Conservation (phyloP, 2,113 vertebrate genomes). For the Circaetus cinerascens region DNA sequence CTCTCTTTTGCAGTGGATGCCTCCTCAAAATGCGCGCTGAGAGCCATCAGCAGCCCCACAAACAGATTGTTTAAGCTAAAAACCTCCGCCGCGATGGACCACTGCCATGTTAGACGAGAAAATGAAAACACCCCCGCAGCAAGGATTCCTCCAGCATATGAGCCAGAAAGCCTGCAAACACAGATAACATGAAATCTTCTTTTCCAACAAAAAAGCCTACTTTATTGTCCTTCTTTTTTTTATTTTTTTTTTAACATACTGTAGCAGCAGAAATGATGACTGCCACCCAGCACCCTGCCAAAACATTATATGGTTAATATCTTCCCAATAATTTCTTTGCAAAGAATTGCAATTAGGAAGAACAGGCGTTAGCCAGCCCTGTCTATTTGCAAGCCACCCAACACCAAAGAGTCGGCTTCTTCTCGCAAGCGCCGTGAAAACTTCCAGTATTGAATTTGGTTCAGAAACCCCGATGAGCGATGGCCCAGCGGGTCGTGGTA, state of each 20-base stretch:
- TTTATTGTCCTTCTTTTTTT: slow-evolving; percentile 66
- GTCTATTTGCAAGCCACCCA: background rate
- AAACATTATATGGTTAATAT: slow-evolving; percentile 54
- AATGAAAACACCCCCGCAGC: slow-evolving; percentile 91
- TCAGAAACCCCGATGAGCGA: background rate
- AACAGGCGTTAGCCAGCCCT: background rate
- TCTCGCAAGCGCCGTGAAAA: background rate
- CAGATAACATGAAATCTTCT: slow-evolving; percentile 84
- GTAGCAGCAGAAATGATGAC: slow-evolving; percentile 57
- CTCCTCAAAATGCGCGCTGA: slow-evolving; percentile 81
- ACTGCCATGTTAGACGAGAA: slow-evolving; percentile 95
- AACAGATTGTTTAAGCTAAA: slow-evolving; percentile 98
- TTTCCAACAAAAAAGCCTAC: slow-evolving; percentile 71
- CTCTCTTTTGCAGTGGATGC: slow-evolving; percentile 80
- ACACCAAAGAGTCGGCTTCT: background rate
- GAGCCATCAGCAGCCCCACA: slow-evolving; percentile 88
- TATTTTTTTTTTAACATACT: slow-evolving; percentile 20
- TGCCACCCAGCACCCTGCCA: slow-evolving; percentile 61
- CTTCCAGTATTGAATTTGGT: background rate
- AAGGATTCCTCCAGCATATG: slow-evolving; percentile 88
- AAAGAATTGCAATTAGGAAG: slow-evolving; percentile 22
- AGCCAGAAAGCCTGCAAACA: slow-evolving; percentile 88
- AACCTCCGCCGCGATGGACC: slow-evolving; percentile 94
- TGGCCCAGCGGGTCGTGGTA: background rate
- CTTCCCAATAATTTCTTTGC: slow-evolving; percentile 43